A percentile compares a stretch with the other conserved stretches of the same genome.
Conservation (phyloP, 2,888 invertebrate genomes). For the Noctua comes region DNA sequence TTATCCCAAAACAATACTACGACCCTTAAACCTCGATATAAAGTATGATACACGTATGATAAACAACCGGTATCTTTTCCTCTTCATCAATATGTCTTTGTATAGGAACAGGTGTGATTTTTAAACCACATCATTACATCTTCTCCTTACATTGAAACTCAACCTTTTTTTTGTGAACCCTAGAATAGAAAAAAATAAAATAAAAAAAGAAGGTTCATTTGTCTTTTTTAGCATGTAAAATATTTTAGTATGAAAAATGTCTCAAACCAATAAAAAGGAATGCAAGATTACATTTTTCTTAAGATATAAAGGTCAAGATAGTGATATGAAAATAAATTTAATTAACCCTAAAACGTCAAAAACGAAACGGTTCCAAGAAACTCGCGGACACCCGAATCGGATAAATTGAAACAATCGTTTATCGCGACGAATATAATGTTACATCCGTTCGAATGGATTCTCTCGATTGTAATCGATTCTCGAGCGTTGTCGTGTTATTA, state of each 20-base stretch:
- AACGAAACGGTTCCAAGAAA: constrained; percentile 64
- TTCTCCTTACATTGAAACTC: neutral
- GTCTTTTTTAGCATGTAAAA: neutral
- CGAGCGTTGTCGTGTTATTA: constrained; percentile 71
- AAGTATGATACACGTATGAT: neutral
- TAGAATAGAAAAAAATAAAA: constrained; percentile 27
- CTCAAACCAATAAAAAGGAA: constrained; percentile 56
- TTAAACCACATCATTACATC: neutral
- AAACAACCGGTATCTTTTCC: neutral
- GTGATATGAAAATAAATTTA: constrained; percentile 67
- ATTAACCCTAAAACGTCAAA: constrained; percentile 71
- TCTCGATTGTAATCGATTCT: constrained; percentile 75
- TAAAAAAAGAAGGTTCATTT: neutral
- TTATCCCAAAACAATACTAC: neutral
- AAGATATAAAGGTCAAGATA: constrained; percentile 67
- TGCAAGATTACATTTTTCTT: constrained; percentile 58
- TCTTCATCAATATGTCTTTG: neutral
- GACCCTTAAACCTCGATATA: neutral
- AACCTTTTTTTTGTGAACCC: neutral
- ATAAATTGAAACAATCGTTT: constrained; percentile 73
- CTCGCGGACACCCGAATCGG: constrained; percentile 65
- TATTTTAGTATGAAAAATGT: constrained; percentile 58
- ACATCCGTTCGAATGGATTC: constrained; percentile 67
- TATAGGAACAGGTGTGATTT: constrained; percentile 4
- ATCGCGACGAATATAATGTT: constrained; percentile 76